Evolutionary conservation across 2,888 invertebrate species (phyloP), one percentile per base, ranked within the genome.

Genomic region (Tetheella fluctuosa): DNA sequence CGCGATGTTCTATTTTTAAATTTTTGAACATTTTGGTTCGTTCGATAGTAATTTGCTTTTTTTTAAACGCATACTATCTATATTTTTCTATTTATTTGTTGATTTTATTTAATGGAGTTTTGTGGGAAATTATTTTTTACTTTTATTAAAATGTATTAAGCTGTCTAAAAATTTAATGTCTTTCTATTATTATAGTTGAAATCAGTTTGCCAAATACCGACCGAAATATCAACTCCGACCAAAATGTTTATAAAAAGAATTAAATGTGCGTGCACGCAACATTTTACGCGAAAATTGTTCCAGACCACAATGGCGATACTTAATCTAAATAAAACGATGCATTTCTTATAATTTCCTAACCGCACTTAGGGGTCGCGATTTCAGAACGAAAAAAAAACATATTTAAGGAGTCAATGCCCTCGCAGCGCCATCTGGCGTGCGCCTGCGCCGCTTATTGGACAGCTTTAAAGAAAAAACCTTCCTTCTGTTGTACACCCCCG

Each of bases 291-390:
- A 66, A 76, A 73, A 74, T 67, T 60, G 69, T 59, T 64, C 59
- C 20, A n/a, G 64, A 81, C 85, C 86, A 74, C 87, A 82, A 77
- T 74, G 69, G 76, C 68, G 64, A 80, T 83, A 82, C 80, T 86
- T 85, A 84, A 75, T 72, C 73, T 75, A 83, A 82, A 86, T 88
- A 84, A 87, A 84, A 85, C 73, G 73, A 70, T 73, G 73, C 69
- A 71, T 71, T 73, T 73, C 76, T 77, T 78, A 76, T 80, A 82
- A 80, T 84, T 82, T 77, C 74, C 68, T 75, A 82, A 85, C 90
- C 89, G 86, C 90, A 86, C 78, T 88, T 86, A 88, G 84, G 89
- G 90, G 89, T 90, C 85, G 88, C 88, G 83, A 87, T 87, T 88
- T 83, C 70, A 55, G 59, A 73, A 77, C 68, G 66, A 80, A 84